Evolutionary conservation across 37 sponge, comb jelly and placozoan species (phyloP).

Genomic region (Tethya wilhelma): DNA sequence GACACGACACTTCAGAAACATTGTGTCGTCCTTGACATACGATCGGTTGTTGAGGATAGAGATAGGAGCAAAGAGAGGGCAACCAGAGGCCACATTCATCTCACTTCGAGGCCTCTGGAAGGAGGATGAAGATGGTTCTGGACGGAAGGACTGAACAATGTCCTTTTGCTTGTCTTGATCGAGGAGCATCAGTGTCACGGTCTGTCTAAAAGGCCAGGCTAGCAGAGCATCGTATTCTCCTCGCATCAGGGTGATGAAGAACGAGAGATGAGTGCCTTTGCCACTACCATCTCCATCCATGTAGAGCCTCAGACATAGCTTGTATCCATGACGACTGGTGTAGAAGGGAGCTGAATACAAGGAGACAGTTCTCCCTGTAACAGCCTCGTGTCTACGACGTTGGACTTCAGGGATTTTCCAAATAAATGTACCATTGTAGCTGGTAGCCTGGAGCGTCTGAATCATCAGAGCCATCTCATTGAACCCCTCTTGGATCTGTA

Average conservation of each 20-base stretch:
- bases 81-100: constrained; percentile 91
- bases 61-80: constrained; percentile 79
- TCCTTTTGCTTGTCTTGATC: constrained; percentile 63
- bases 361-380: constrained; percentile 67
- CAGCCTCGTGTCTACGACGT: constrained; percentile 72
- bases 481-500: constrained; percentile 63
- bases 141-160: constrained; percentile 74
- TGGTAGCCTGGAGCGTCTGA: constrained; percentile 77
- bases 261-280: constrained; percentile 69
- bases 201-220: constrained; percentile 82
- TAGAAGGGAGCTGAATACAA: constrained; percentile 89
- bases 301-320: constrained; percentile 81
- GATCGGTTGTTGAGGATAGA: constrained; percentile 52
- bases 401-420: constrained; percentile 86
- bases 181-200: constrained; percentile 66
- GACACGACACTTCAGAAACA: constrained; percentile 71
- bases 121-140: constrained; percentile 54
- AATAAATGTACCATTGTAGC: constrained; percentile 69
- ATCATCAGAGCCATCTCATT: constrained; percentile 61
- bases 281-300: constrained; percentile 90
- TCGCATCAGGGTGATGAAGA: constrained; percentile 84
- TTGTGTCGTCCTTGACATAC: constrained; percentile 81
- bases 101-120: constrained; percentile 75
- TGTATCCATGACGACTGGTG: constrained; percentile 83
- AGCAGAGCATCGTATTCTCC: constrained; percentile 90